phyloP scores from a whole-genome alignment of 2,113 vertebrate genomes.

The Xerus inauris region DNA sequence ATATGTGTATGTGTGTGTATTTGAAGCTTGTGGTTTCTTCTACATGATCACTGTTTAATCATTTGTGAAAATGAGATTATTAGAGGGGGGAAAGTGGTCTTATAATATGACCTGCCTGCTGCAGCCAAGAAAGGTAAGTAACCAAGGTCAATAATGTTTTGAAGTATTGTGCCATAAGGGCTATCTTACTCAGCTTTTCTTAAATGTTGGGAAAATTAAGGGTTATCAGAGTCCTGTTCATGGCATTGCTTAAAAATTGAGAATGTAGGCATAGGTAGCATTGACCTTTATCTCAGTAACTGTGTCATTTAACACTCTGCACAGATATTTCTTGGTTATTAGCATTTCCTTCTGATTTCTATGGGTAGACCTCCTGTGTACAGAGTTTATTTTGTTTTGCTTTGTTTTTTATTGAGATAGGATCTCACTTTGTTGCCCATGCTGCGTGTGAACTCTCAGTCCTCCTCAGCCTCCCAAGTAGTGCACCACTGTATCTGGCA shows the following conservation, averaged over 20 bases:
- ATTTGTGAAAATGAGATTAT: conserved; percentile 42
- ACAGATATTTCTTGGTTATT: neutral
- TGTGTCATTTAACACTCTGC: neutral
- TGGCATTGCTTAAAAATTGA: conserved; percentile 30
- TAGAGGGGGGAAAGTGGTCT: neutral
- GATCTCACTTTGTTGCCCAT: neutral
- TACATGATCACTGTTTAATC: neutral
- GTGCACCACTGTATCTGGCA: neutral
- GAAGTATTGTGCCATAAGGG: neutral
- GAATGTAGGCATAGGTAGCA: neutral
- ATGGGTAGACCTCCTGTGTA: neutral
- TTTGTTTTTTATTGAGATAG: neutral
- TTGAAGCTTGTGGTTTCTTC: conserved; percentile 53
- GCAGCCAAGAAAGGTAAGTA: conserved; percentile 48
- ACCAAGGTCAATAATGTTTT: conserved; percentile 22
- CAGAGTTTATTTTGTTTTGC: neutral
- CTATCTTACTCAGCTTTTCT: neutral
- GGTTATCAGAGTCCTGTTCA: conserved; percentile 13
- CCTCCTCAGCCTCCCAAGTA: neutral
- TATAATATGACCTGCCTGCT: conserved; percentile 25
- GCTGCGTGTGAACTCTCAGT: neutral
- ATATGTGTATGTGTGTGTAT: neutral
- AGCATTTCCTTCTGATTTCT: neutral
- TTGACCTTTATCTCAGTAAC: neutral
- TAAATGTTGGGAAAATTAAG: conserved; percentile 21